Base-by-base conservation (phyloP, 2,888 invertebrate species). In the Orgyia antiqua region DNA sequence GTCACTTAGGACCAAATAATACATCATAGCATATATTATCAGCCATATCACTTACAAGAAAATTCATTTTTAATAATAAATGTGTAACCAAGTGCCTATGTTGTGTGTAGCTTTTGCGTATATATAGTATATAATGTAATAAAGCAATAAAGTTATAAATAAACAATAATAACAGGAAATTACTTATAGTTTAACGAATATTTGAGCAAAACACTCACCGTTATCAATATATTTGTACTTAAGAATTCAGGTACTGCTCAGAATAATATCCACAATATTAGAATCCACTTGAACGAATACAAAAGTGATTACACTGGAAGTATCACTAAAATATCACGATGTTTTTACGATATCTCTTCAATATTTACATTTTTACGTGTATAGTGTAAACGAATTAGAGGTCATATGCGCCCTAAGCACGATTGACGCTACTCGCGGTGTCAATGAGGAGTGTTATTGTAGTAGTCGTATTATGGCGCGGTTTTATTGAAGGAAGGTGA, bases 211-310 rank as follows among this genome's bases (percentile, higher is more conserved):
- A 15, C 24, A 45, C 58, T 54, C 38, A 67, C 68, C 68, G 55
- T 68, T 39, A 42, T 48, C 39, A 51, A 52, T 50, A 48, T 45
- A 44, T 42, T 36, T 27, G 44, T 39, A 38, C 63, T 15, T 6
- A 6, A 15, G 15, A 41, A 45, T 36, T 48, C 34, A 29, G 28
- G 26, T 31, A 13, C 29, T 31, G 45, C 39, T 42, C 33, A 42
- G 40, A 40, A 34, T 23, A 35, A 39, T 34, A 61, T 65, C 68
- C 70, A 63, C 67, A 59, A 51, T 45, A 50, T 45, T 54, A 68
- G 52, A 70, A 71, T 68, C 64, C 75, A 72, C 72, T 63, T 45
- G 58, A 53, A 56, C 54, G 58, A 55, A 64, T 62, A 62, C 56
- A 55, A 54, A 56, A 47, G 52, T 54, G 63, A 58, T 31, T 38